Evolutionary conservation across 2,888 invertebrate genomes (phyloP), one percentile per base, ranked within the genome.

Genomic region (Eristalis tenax): DNA sequence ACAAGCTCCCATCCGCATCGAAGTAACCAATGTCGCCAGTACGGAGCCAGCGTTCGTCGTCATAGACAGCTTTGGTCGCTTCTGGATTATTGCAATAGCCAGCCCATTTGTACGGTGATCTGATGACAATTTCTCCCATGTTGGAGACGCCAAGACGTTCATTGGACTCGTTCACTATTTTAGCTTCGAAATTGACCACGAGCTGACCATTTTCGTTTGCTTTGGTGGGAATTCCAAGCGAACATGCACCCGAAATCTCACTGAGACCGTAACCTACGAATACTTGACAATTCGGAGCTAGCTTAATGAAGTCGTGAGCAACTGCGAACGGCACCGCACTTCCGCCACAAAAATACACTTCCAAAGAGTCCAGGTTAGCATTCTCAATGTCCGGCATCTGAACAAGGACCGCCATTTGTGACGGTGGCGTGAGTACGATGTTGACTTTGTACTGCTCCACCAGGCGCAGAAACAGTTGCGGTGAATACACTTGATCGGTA

Each of bases 1-100:
- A 83, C 6, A 90, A 23, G 43, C 32, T 59, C 6, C 89, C 90
- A 0, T 78, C 65, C 0, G 89, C 79, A 65, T 90, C 89, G 63
- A 90, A 89, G 40, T 89, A 88, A 0, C 90, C 90, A 50, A 90
- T 75, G 75, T 90, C 90, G 28, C 90, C 90, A 0, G 89, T 78
- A 56, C 88, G 81, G n/a, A 89, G 61, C 88, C 89, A 90, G 10
- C 86, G 88, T 8, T 90, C 89, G n/a, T 65, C 43, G 66, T 89
- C 88, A 11, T 89, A 83, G 4, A 66, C 81, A 8, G 22, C 56
- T 56, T 57, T 64, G 0, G 89, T 89, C 1, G 88, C 84, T 35
- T 75, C 38, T 10, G 28, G 13, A 65, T 90, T 89, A 0, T 75
- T 64, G 70, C 79, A 88, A 56, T 90, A 90, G 0, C 90, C 90